phyloP scores from a whole-genome alignment of 1,140 invertebrate species.

The Magallana angulata region DNA sequence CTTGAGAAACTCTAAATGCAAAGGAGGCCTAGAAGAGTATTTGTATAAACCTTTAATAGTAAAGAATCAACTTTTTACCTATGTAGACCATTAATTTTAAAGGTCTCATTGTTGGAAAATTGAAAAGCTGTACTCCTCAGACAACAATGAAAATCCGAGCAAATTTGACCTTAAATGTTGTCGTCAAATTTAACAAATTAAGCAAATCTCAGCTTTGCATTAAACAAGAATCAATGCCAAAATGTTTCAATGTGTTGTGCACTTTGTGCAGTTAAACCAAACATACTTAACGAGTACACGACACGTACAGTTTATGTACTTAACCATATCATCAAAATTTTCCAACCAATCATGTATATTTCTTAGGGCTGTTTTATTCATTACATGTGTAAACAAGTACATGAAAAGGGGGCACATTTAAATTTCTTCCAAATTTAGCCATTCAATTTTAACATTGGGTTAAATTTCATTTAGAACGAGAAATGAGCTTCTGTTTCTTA shows the following conservation, averaged over 20 bases:
- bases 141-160: not conserved
- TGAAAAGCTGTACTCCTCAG: not conserved
- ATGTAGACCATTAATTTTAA: constrained; percentile 5
- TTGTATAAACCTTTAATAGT: not conserved
- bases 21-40: not conserved
- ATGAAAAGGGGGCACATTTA: not conserved
- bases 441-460: not conserved
- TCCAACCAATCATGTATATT: not conserved
- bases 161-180: constrained; percentile 5
- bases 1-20: not conserved
- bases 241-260: not conserved
- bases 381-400: not conserved
- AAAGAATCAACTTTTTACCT: constrained; percentile 3
- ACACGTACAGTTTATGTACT: no score
- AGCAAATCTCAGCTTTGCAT: not conserved
- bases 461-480: not conserved
- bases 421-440: not conserved
- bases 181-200: not conserved
- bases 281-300: not conserved
- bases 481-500: not conserved
- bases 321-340: no score
- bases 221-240: not conserved
- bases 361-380: not conserved
- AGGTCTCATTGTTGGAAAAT: not conserved
- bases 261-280: not conserved